phyloP scores from a whole-genome alignment of 2,797 vertebrate genomes.

The Gambelia wislizenii region DNA sequence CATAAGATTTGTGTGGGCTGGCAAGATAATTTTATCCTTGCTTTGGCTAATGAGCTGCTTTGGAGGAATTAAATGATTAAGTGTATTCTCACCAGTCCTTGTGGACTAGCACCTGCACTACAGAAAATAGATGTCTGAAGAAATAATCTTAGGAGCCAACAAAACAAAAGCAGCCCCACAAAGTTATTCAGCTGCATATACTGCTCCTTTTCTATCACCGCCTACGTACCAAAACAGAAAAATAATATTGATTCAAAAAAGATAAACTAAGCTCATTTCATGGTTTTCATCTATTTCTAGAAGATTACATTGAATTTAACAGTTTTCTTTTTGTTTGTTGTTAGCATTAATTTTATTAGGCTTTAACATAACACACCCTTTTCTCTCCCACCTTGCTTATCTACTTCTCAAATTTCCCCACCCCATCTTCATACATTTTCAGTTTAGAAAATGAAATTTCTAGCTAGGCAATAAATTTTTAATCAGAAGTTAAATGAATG shows the following conservation, averaged over 20 bases:
- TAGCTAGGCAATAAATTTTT: not conserved
- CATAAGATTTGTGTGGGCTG: not conserved
- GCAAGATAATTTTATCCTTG: not conserved
- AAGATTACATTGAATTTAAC: not conserved
- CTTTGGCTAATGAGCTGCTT: not conserved
- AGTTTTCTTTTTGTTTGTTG: not conserved
- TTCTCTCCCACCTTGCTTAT: too few species aligned
- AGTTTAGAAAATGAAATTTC: conserved; percentile 6
- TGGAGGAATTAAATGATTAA: conserved; percentile 11
- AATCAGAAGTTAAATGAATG: not conserved
- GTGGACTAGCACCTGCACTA: not conserved
- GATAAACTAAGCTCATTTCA: not conserved
- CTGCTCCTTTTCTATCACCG: not conserved
- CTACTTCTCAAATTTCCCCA: too few species aligned
- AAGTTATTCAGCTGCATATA: not conserved
- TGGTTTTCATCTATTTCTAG: not conserved
- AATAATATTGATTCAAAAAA: not conserved
- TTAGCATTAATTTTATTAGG: not conserved
- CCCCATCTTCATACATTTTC: not conserved
- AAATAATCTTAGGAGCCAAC: not conserved
- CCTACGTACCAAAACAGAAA: not conserved
- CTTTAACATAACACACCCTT: not conserved
- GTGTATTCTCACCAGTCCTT: fast-evolving
- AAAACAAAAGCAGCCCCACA: not conserved
- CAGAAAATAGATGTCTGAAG: not conserved